Percentiles rank a stretch among this genome's conserved stretches.
phyloP scores from a whole-genome alignment of 1,140 invertebrate species.

The Bathynomus jamesi region DNA sequence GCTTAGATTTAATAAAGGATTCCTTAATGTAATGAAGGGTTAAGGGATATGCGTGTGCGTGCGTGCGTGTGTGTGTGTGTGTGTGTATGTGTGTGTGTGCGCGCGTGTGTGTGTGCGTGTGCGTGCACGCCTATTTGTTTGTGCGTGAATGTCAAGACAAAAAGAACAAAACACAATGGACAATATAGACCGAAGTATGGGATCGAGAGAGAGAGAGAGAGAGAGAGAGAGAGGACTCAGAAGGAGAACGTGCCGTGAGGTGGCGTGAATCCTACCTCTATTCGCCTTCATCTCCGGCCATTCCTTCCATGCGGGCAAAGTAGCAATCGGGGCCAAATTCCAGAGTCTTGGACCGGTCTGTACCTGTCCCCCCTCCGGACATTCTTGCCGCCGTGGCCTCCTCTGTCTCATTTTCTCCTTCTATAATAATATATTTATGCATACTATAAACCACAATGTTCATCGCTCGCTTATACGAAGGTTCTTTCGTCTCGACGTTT shows the following conservation, averaged over 20 bases:
- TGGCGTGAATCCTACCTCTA: background rate
- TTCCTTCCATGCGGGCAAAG: background rate
- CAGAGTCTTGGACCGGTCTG: background rate
- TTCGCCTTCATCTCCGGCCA: background rate
- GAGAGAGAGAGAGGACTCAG: background rate
- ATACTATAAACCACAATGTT: background rate
- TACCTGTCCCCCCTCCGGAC: background rate
- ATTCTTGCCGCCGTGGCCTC: background rate
- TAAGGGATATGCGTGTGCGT: too few relatives aligned
- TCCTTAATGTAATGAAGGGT: too few relatives aligned
- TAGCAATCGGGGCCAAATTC: background rate
- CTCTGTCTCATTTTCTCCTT: background rate
- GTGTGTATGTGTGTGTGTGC: too few relatives aligned
- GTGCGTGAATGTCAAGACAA: too few relatives aligned
- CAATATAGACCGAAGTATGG: background rate
- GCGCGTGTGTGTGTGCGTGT: too few relatives aligned
- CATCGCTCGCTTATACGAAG: background rate
- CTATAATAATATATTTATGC: background rate
- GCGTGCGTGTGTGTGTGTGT: too few relatives aligned
- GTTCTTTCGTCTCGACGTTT: background rate
- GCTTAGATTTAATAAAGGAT: too few relatives aligned
- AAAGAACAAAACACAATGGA: too few relatives aligned
- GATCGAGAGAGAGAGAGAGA: background rate
- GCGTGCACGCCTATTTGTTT: too few relatives aligned
- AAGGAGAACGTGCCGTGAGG: background rate